A percentile compares a stretch with the other conserved stretches of the same genome.
phyloP scores from a whole-genome alignment of 1,140 invertebrate species.

The Zophobas atratus region DNA sequence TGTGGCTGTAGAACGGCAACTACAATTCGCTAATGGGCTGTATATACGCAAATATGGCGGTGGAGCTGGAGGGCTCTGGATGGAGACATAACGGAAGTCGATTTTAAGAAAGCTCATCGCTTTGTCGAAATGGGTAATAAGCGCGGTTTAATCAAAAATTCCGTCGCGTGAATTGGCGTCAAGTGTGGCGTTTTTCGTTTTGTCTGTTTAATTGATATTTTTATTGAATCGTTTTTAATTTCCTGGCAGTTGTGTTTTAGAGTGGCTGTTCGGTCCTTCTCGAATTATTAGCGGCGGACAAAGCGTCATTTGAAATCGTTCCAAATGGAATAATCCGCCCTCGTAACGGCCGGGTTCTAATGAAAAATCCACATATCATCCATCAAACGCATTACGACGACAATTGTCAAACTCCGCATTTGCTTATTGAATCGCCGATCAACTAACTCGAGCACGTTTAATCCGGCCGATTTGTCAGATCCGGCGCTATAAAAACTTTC shows the following conservation, averaged over 20 bases:
- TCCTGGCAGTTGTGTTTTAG: slow-evolving; percentile 6
- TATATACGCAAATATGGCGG: not conserved
- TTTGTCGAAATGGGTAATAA: too few relatives aligned
- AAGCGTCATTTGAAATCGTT: not conserved
- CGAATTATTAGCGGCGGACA: slow-evolving; percentile 6
- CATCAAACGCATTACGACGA: slow-evolving; percentile 17
- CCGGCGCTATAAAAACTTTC: slow-evolving; percentile 11
- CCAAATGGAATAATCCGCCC: slow-evolving; percentile 6
- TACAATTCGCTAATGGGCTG: slow-evolving; percentile 28
- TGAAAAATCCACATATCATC: slow-evolving; percentile 27
- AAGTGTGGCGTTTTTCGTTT: not conserved
- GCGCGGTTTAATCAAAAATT: too few relatives aligned
- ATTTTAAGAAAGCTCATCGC: too few relatives aligned
- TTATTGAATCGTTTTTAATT: slow-evolving; percentile 34
- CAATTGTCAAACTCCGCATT: slow-evolving; percentile 5
- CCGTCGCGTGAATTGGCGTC: too few relatives aligned
- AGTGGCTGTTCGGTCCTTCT: not conserved
- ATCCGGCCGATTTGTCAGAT: slow-evolving; percentile 19
- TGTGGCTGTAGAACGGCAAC: slow-evolving; percentile 6
- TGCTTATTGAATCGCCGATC: not conserved
- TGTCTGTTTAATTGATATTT: slow-evolving; percentile 26
- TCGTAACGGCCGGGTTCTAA: not conserved
- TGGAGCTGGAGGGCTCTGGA: not conserved
- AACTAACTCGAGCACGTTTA: slow-evolving; percentile 1
- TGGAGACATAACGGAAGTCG: too few relatives aligned